These are phyloP conservation scores for Hystrix brachyura DNA, from an alignment of 2,113 vertebrate genomes.

Conservation along the genomic window DNA sequence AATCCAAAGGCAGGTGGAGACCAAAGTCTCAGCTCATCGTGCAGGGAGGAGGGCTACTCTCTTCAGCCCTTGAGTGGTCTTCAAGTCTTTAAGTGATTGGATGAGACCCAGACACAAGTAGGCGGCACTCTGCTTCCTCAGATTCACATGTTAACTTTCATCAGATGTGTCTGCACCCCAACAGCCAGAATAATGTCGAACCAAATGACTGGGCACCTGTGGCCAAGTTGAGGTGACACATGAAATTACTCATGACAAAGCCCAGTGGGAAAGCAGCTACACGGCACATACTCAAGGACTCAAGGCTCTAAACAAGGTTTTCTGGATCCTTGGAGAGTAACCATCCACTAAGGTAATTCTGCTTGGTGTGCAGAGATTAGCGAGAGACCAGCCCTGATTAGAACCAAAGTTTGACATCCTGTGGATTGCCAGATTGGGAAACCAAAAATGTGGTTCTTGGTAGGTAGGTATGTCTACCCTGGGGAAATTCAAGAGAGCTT, in stretches of 20 bases:
- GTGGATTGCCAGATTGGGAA: background rate
- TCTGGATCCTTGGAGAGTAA: background rate
- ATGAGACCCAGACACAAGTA: background rate
- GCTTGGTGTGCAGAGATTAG: background rate
- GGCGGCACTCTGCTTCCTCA: background rate
- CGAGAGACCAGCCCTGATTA: too few species aligned
- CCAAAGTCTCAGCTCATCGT: background rate
- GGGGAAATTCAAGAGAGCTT: background rate
- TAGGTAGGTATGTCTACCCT: background rate
- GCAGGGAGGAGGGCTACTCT: background rate
- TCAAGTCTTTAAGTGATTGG: background rate
- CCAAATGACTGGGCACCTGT: background rate
- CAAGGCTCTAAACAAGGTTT: background rate
- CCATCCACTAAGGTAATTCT: background rate
- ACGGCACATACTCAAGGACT: background rate
- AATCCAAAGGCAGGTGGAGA: background rate
- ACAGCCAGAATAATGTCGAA: too few species aligned
- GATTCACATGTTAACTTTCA: background rate
- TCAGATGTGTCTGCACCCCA: background rate
- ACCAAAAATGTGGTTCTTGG: background rate
- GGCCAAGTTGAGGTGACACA: background rate
- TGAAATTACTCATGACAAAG: background rate
- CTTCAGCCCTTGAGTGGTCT: background rate
- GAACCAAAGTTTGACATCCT: background rate
- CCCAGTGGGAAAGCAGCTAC: background rate